A percentile compares a stretch with the other conserved stretches of the same genome.
Evolutionary conservation across 2,888 invertebrate genomes (phyloP).

Genomic region (Ornithoptera priamus): DNA sequence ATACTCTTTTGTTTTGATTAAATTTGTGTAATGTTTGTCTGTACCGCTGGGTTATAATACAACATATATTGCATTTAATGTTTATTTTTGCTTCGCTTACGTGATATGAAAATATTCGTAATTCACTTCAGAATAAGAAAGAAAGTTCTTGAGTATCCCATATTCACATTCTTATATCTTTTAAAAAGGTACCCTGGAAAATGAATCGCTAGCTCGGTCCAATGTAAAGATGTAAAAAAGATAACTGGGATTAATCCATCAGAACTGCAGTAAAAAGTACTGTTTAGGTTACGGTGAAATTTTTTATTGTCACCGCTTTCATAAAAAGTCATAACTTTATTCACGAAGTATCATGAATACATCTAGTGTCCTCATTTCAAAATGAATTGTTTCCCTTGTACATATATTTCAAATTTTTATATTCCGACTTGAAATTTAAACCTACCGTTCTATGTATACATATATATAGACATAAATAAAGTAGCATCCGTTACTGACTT

Average conservation of each 20-base stretch:
- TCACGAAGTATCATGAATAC: conserved; percentile 23
- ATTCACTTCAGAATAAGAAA: neutral
- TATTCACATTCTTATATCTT: neutral
- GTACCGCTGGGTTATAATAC: neutral
- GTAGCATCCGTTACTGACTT: too few species aligned
- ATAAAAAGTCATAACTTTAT: conserved; percentile 29
- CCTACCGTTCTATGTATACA: neutral
- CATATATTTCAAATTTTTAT: neutral
- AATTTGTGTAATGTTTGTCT: conserved; percentile 17
- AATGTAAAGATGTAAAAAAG: neutral
- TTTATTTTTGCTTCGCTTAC: neutral
- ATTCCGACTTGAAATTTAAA: neutral
- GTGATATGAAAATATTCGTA: neutral
- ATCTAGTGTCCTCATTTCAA: neutral
- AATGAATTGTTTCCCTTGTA: conserved; percentile 19
- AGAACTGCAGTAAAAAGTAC: conserved; percentile 25
- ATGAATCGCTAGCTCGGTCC: too few species aligned
- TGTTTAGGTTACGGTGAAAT: conserved; percentile 30
- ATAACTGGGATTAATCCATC: neutral
- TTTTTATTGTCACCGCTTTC: conserved; percentile 24
- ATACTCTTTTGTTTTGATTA: conserved; percentile 23
- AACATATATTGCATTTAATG: neutral
- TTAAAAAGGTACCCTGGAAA: too few species aligned
- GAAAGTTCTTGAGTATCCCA: neutral
- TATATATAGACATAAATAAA: neutral